These are phyloP conservation scores for Brachirus orientalis DNA, from an alignment of 2,113 vertebrate genomes.

Conservation along the genomic window DNA sequence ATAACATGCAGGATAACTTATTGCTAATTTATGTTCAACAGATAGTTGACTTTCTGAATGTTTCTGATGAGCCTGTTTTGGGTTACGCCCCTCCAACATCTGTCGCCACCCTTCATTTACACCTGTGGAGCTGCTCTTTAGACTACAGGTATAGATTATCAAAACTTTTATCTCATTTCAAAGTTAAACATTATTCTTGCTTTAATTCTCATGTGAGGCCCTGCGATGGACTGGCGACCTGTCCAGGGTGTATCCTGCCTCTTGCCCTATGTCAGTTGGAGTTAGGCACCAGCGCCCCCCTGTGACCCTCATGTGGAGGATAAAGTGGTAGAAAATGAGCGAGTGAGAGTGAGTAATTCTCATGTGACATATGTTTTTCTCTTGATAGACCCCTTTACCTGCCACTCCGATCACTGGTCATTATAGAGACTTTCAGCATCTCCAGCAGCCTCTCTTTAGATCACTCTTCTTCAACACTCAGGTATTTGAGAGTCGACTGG, in stretches of 20 bases:
- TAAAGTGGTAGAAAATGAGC: too few relatives aligned
- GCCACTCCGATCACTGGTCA: slow-evolving; percentile 89
- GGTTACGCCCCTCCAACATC: slow-evolving; percentile 94
- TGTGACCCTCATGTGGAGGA: too few relatives aligned
- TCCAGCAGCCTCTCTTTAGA: slow-evolving; percentile 94
- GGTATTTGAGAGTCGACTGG: slow-evolving; percentile 76
- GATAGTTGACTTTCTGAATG: slow-evolving; percentile 96
- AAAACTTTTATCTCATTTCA: not conserved
- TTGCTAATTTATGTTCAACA: slow-evolving; percentile 64
- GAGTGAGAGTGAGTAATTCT: too few relatives aligned
- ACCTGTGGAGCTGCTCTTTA: slow-evolving; percentile 97
- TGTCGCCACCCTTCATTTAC: slow-evolving; percentile 92
- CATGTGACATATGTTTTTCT: not conserved
- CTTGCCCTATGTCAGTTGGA: too few relatives aligned
- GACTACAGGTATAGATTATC: slow-evolving; percentile 89
- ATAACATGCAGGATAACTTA: not conserved
- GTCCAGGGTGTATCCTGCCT: too few relatives aligned
- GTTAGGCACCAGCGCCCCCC: too few relatives aligned
- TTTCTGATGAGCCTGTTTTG: slow-evolving; percentile 95
- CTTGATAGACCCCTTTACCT: slow-evolving; percentile 90
- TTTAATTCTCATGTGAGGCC: too few relatives aligned
- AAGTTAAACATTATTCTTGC: not conserved
- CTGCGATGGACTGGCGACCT: too few relatives aligned
- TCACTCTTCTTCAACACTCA: slow-evolving; percentile 92
- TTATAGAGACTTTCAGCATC: slow-evolving; percentile 97